Conservation (phyloP, 2,113 vertebrate genomes). For the Xenus cinereus region DNA sequence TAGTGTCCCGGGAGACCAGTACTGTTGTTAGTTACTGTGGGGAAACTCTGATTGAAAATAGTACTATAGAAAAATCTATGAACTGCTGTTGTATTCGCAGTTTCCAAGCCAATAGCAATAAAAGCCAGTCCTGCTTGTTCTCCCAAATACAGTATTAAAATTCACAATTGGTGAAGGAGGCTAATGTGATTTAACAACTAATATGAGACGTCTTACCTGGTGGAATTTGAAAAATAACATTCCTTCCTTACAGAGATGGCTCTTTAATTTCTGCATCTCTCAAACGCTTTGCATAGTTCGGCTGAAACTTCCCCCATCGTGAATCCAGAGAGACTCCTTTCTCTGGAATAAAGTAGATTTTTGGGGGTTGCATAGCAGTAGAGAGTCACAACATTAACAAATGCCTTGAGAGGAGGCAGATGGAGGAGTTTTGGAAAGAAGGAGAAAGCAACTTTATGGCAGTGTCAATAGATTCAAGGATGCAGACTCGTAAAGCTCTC, state of each 20-base stretch:
- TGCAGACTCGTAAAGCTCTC: neutral
- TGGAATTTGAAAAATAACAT: neutral
- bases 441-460: neutral
- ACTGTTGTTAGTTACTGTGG: conserved; percentile 57
- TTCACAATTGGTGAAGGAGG: neutral
- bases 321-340: neutral
- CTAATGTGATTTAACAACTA: neutral
- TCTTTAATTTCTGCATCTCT: neutral
- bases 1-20: conserved; percentile 26
- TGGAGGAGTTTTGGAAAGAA: neutral
- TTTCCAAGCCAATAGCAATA: conserved; percentile 38
- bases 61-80: neutral
- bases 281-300: neutral
- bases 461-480: neutral
- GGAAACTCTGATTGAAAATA: conserved; percentile 29
- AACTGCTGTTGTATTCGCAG: neutral
- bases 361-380: neutral
- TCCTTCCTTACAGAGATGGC: neutral
- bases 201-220: neutral
- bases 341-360: neutral
- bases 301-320: neutral
- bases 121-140: neutral
- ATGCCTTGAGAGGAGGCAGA: neutral
- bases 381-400: neutral
- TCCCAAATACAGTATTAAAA: conserved; percentile 12